These are phyloP conservation scores for Sarcophaga peregrina DNA, from an alignment of 1,140 invertebrate genomes.

Conservation along the genomic window DNA sequence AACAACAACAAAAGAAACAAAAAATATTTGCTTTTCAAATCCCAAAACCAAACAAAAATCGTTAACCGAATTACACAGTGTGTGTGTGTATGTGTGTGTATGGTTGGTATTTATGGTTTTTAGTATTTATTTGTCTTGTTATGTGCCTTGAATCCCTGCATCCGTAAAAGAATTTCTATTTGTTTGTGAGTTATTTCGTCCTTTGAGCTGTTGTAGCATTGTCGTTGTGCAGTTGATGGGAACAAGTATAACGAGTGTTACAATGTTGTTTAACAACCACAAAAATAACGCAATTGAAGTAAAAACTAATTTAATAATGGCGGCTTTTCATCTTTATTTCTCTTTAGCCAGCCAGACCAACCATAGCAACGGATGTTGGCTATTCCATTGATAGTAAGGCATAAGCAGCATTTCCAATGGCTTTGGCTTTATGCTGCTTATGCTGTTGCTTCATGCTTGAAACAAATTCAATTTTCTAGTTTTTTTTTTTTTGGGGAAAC, in stretches of 20 bases:
- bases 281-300: conserved; percentile 11
- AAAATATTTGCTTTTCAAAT: not conserved
- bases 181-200: not conserved
- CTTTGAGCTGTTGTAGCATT: not conserved
- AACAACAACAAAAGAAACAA: not conserved
- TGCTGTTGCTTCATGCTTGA: not conserved
- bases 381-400: too few relatives aligned
- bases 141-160: too few relatives aligned
- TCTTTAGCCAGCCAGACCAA: not conserved
- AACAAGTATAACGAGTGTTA: not conserved
- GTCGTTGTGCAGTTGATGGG: not conserved
- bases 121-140: not conserved
- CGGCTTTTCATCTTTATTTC: not conserved
- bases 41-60: not conserved
- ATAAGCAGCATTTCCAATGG: too few relatives aligned
- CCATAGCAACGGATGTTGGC: too few relatives aligned
- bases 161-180: too few relatives aligned
- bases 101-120: not conserved
- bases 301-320: conserved; percentile 16
- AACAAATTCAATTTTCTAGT: not conserved
- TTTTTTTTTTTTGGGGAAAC: not conserved
- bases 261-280: conserved; percentile 14
- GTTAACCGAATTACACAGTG: not conserved
- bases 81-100: too few relatives aligned
- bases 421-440: not conserved